Conservation (phyloP, 2,113 vertebrate species). For the Aegotheles bennettii region DNA sequence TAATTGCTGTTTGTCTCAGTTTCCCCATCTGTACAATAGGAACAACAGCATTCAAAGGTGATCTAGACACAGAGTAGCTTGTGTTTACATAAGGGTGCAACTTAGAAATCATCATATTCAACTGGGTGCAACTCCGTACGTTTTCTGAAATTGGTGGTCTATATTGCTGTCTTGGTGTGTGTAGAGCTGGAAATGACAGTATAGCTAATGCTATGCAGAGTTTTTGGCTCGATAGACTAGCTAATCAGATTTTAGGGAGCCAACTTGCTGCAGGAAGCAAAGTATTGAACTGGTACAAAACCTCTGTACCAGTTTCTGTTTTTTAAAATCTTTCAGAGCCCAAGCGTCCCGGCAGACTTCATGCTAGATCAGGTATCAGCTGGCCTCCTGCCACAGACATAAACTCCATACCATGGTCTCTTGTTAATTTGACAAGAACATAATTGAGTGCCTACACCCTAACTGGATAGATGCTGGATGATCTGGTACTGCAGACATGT, state of each 20-base stretch:
- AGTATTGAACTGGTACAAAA: neutral
- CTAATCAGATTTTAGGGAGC: constrained; percentile 1
- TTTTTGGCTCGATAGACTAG: neutral
- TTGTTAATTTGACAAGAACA: constrained; percentile 59
- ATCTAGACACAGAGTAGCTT: constrained; percentile 16
- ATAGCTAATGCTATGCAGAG: neutral
- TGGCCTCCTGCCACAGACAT: constrained; percentile 40
- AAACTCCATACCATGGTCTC: constrained; percentile 31
- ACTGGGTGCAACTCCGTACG: neutral
- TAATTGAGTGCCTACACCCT: constrained; percentile 57
- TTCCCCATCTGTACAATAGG: constrained; percentile 39
- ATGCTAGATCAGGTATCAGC: constrained; percentile 50
- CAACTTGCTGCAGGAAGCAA: neutral
- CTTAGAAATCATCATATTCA: constrained; percentile 12
- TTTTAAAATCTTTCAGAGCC: constrained; percentile 3
- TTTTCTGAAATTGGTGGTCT: neutral
- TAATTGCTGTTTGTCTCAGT: constrained; percentile 64
- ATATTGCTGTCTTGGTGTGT: neutral
- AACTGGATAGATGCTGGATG: constrained; percentile 21
- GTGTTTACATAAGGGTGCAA: neutral
- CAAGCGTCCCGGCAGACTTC: neutral
- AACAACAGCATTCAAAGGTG: constrained; percentile 9
- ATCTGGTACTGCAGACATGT: neutral
- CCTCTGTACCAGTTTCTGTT: neutral
- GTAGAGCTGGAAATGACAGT: neutral